Conservation (phyloP, 2,888 invertebrate genomes). For the Shargacucullia verbasci region DNA sequence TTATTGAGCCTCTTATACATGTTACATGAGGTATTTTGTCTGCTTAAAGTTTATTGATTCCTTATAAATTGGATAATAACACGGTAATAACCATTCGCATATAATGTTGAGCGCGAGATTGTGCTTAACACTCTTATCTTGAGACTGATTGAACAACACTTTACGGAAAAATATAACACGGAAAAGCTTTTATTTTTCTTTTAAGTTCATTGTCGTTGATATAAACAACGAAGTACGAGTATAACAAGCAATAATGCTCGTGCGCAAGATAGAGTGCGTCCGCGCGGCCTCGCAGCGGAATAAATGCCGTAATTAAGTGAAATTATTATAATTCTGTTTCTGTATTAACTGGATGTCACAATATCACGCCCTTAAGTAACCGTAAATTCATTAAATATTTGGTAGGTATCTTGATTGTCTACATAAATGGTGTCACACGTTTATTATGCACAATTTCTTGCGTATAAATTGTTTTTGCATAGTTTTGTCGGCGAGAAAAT, state of each 20-base stretch:
- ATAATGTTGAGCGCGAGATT: constrained; percentile 31
- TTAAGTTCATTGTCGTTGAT: constrained; percentile 76
- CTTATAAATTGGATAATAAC: constrained; percentile 38
- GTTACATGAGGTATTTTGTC: constrained; percentile 59
- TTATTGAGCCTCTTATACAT: constrained; percentile 61
- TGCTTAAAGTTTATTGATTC: constrained; percentile 51
- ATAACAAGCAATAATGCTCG: constrained; percentile 70
- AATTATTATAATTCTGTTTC: constrained; percentile 87
- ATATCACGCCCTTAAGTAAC: constrained; percentile 78
- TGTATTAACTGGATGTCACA: constrained; percentile 84
- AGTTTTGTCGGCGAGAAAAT: constrained; percentile 34
- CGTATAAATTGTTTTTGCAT: constrained; percentile 37
- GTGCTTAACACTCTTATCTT: constrained; percentile 48
- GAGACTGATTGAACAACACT: constrained; percentile 54
- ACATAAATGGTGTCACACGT: constrained; percentile 61
- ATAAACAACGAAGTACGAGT: constrained; percentile 60
- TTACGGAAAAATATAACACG: constrained; percentile 73
- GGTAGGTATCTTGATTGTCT: constrained; percentile 65
- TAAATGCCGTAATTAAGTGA: constrained; percentile 87
- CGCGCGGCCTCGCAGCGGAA: constrained; percentile 76
- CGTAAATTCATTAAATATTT: constrained; percentile 73
- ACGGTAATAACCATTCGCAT: constrained; percentile 29
- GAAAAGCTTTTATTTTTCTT: constrained; percentile 79
- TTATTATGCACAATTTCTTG: constrained; percentile 49
- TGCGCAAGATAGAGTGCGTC: constrained; percentile 73